A percentile compares a stretch with the other conserved stretches of the same genome.
phyloP scores from a whole-genome alignment of 2,888 invertebrate genomes.

The Drosophila quinaria region DNA sequence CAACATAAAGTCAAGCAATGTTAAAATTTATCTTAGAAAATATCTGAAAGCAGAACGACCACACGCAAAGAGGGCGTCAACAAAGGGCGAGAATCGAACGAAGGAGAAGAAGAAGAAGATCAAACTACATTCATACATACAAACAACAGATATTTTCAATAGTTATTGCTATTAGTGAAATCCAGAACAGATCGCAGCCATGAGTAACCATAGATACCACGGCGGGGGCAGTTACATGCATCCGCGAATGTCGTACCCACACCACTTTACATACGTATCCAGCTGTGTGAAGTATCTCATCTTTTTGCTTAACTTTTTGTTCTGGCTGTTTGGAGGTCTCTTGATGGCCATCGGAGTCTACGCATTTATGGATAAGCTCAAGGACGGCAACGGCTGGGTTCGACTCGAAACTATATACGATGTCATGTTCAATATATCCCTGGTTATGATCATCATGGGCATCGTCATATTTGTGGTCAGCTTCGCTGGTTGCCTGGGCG shows the following conservation, averaged over 20 bases:
- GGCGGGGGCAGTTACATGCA: constrained; percentile 83
- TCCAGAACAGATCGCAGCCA: constrained; percentile 32
- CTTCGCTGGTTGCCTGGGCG: constrained; percentile 95
- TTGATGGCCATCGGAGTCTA: constrained; percentile 95
- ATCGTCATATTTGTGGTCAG: constrained; percentile 96
- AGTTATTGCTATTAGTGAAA: constrained; percentile 15
- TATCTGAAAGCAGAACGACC: constrained; percentile 25
- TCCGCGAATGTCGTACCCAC: constrained; percentile 78
- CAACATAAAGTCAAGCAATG: constrained; percentile 20
- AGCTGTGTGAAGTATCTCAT: constrained; percentile 86
- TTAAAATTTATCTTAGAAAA: constrained; percentile 4
- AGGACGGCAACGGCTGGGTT: constrained; percentile 94
- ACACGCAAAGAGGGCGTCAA: constrained; percentile 73
- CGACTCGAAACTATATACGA: constrained; percentile 95
- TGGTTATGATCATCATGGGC: constrained; percentile 95
- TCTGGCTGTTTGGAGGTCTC: constrained; percentile 94
- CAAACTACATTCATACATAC: constrained; percentile 13
- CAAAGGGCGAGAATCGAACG: constrained; percentile 50
- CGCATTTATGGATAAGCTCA: constrained; percentile 95
- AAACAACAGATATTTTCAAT: constrained; percentile 3
- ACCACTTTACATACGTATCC: constrained; percentile 85
- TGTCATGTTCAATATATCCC: constrained; percentile 94
- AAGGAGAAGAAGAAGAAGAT: constrained; percentile 39
- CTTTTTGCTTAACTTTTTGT: constrained; percentile 85
- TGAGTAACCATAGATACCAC: constrained; percentile 85